Conservation (phyloP, 2,797 vertebrate species). For the Sardinella longiceps region DNA sequence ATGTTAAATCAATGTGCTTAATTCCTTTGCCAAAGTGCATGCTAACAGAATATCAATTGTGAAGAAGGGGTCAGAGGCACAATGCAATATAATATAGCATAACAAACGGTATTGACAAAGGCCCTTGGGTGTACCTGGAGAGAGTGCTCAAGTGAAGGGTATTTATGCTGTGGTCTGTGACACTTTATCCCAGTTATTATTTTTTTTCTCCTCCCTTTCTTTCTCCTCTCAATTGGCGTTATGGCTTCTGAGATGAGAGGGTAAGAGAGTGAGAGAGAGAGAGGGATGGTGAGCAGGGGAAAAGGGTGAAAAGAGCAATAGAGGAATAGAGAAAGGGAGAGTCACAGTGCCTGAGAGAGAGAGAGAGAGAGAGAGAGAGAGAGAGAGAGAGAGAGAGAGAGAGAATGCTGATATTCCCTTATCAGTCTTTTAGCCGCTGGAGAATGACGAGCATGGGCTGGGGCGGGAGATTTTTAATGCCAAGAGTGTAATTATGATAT, state of each 20-base stretch:
- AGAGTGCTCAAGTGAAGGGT: conserved; percentile 4
- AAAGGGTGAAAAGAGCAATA: not conserved
- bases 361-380: not conserved
- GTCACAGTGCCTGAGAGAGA: not conserved
- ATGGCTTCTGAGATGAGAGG: not conserved
- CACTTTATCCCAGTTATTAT: not conserved
- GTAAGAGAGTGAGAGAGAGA: not conserved
- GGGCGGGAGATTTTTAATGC: conserved; percentile 10
- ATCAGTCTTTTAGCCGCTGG: not conserved
- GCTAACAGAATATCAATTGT: conserved; percentile 26
- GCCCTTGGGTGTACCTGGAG: conserved; percentile 20
- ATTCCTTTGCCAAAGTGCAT: conserved; percentile 17
- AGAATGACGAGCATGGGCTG: not conserved
- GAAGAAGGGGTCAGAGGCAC: conserved; percentile 14
- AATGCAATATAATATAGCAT: not conserved
- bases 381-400: not conserved
- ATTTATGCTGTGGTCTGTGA: conserved; percentile 18
- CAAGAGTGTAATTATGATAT: conserved; percentile 21
- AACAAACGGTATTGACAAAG: conserved; percentile 18
- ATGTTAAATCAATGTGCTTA: conserved; percentile 19
- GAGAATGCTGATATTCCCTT: not conserved
- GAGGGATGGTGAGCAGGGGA: not conserved
- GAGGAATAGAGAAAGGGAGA: not conserved
- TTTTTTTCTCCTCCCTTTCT: not conserved
- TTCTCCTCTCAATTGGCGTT: not conserved